Conservation (phyloP, 2,113 vertebrate genomes). For the Polyodon spathula region DNA sequence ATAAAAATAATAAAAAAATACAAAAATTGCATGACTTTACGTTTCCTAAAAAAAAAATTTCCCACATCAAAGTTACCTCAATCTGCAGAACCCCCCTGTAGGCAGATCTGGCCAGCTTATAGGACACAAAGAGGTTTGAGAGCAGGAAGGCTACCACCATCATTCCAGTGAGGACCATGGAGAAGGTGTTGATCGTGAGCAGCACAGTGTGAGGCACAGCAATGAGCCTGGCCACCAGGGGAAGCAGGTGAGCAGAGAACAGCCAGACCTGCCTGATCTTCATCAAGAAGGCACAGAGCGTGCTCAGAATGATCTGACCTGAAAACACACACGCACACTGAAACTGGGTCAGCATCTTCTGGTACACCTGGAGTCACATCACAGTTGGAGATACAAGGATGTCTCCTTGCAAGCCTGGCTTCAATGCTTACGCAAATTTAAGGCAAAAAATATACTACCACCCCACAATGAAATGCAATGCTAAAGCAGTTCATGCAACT, state of each 20-base stretch:
- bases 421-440: too few relatives aligned
- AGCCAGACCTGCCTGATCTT: slow-evolving; percentile 63
- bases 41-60: too few relatives aligned
- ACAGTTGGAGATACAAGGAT: not conserved
- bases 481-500: too few relatives aligned
- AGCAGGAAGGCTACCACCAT: slow-evolving; percentile 46
- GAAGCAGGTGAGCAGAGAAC: slow-evolving; percentile 62
- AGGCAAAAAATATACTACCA: too few relatives aligned
- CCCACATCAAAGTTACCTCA: slow-evolving; percentile 42
- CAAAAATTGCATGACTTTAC: too few relatives aligned
- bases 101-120: slow-evolving; percentile 45
- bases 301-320: slow-evolving; percentile 68
- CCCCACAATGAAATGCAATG: too few relatives aligned
- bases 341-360: not conserved
- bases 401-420: too few relatives aligned
- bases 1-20: too few relatives aligned
- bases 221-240: slow-evolving; percentile 56
- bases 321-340: slow-evolving; percentile 4
- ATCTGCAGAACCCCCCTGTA: slow-evolving; percentile 51
- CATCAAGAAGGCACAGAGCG: slow-evolving; percentile 68
- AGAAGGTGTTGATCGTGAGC: slow-evolving; percentile 43
- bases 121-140: slow-evolving; percentile 56
- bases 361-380: not conserved
- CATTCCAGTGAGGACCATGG: slow-evolving; percentile 41
- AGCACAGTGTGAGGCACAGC: slow-evolving; percentile 37